Evolutionary conservation across 2,797 vertebrate genomes (phyloP).

Genomic region (Neopelma chrysocephalum): DNA sequence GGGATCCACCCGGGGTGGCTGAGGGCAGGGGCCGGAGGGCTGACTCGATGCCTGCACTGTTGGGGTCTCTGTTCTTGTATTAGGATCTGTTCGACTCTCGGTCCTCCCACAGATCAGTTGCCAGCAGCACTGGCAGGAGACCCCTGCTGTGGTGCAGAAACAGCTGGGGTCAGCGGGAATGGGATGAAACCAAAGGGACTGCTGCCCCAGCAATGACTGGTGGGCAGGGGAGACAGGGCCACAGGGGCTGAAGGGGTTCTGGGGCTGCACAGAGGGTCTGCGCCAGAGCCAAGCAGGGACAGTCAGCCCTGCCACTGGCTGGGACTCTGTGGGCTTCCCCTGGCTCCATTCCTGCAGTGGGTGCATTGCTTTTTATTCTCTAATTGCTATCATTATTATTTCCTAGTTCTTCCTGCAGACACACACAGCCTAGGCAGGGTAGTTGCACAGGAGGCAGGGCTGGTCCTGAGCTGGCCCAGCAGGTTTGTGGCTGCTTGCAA

Average conservation of each 20-base stretch:
- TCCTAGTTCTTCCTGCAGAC: not conserved
- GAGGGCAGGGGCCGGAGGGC: rapidly evolving
- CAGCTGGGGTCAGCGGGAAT: rapidly evolving
- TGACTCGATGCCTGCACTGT: rapidly evolving
- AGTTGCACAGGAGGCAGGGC: not conserved
- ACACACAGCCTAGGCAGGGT: not conserved
- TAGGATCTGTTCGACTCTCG: not conserved
- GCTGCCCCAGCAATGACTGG: rapidly evolving
- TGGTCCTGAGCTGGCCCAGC: not conserved
- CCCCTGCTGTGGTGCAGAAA: rapidly evolving
- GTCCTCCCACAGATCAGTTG: not conserved
- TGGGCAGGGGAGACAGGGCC: not conserved
- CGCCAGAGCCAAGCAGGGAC: rapidly evolving
- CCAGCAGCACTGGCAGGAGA: not conserved
- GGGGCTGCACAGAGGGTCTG: not conserved
- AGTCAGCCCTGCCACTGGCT: not conserved
- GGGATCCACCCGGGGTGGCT: not conserved
- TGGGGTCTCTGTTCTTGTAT: not conserved
- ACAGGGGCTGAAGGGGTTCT: not conserved
- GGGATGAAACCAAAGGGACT: rapidly evolving
- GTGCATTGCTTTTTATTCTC: rapidly evolving
- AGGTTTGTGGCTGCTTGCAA: rapidly evolving
- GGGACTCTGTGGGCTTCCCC: not conserved
- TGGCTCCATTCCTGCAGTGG: rapidly evolving
- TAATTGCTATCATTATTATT: not conserved